phyloP scores from a whole-genome alignment of 2,888 invertebrate species.

The Oligia strigilis region DNA sequence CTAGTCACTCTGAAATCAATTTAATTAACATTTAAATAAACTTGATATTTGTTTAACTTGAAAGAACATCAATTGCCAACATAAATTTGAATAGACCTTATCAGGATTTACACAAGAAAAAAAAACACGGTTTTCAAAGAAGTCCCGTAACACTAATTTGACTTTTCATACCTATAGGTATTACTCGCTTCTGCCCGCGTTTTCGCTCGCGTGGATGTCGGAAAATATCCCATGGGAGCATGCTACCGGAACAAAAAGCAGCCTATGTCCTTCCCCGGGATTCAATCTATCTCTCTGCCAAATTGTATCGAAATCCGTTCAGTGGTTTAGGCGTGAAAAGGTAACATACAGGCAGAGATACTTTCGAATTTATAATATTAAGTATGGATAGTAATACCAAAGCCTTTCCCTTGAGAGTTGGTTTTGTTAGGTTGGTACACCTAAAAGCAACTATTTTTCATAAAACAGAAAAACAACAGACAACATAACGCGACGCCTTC shows the following conservation, averaged over 20 bases:
- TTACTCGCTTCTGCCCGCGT: no score
- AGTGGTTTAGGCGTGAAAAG: not conserved
- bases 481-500: not conserved
- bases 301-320: not conserved
- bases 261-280: not conserved
- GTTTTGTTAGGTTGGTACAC: not conserved
- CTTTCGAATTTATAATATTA: not conserved
- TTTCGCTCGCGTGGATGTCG: no score
- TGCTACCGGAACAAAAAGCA: not conserved
- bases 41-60: no score
- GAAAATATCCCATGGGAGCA: no score
- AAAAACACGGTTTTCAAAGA: no score
- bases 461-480: slow-evolving; percentile 29
- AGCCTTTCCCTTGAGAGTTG: not conserved
- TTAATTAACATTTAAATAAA: no score
- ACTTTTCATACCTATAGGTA: not conserved
- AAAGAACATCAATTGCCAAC: no score
- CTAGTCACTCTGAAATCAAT: no score
- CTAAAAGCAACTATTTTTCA: slow-evolving; percentile 32
- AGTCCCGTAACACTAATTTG: no score
- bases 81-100: no score
- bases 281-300: not conserved
- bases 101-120: no score
- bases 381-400: not conserved
- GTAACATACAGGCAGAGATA: not conserved